Base-by-base conservation (phyloP, 1,140 invertebrate species). In the Macrostomum lignano region DNA sequence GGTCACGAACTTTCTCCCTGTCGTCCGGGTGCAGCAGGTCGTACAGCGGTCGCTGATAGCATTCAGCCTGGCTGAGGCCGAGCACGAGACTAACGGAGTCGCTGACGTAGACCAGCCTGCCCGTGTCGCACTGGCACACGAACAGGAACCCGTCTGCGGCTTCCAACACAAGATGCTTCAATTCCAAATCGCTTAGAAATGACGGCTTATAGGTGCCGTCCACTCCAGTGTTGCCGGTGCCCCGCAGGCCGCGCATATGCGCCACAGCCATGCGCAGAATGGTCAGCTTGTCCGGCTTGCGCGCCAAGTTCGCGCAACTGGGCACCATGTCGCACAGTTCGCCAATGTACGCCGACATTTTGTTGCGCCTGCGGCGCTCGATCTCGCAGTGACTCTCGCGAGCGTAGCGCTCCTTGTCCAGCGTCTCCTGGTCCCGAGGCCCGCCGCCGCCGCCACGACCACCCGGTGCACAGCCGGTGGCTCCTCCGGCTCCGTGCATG, bases 281-380 rank as follows among this genome's bases (percentile, higher is more conserved):
- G 38, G 91, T 98, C 23, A 98, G 66, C 60, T 98, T 96, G 65
- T 98, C 91, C 7, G 86, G 88, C 60, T 98, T 98, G 33, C 86
- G 67, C 2, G 86, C 86, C 21, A 94, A 63, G 1, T 82, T 81
- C 44, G 74, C 82, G 60, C 84, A 94, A 41, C 88, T 91, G 44
- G 88, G 91, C 42, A 98, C 86, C 88, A 98, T 98, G 60, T 96
- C 86, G 37, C 82, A 93, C 39, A 98, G 66, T 64, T 98, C 91
- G 42, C 86, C 94, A 49, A 98, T 96, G 61, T 96, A 98, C 37
- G 84, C 77, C 37, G 88, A 94, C 91, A 98, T 98, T 70, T 98
- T 98, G 65, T 96, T 96, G 36, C 91, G 67, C 42, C 91, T 65
- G 38, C 88, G 67, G 42, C 91, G 66, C 60, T 98, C 91, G 53